These are phyloP conservation scores for Poeciliopsis infans DNA, from an alignment of 2,797 vertebrate species.

Conservation along the genomic window DNA sequence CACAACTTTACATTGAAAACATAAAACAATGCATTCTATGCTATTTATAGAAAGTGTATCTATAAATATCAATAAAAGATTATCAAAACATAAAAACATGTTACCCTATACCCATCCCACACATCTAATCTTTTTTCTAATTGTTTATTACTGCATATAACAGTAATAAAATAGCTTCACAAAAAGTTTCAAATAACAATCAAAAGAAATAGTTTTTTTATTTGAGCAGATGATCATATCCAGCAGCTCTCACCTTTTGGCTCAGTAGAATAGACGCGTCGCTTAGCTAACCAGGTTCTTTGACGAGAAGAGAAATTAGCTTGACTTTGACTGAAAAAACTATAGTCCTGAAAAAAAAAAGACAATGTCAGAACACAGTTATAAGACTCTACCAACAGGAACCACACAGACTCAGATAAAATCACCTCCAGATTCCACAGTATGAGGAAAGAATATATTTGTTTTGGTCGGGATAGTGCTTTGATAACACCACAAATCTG, in stretches of 20 bases:
- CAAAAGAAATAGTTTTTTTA: not conserved
- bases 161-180: not conserved
- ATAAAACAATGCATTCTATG: not conserved
- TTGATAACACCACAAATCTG: not conserved
- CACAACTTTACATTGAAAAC: not conserved
- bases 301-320: slow-evolving; percentile 39
- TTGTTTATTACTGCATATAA: not conserved
- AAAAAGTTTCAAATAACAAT: not conserved
- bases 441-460: not conserved
- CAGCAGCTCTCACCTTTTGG: slow-evolving; percentile 76
- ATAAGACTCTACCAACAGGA: not conserved
- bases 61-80: not conserved
- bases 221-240: not conserved
- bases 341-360: slow-evolving; percentile 50
- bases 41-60: not conserved
- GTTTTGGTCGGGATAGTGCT: not conserved
- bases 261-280: slow-evolving; percentile 68
- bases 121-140: not conserved
- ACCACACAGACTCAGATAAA: not conserved
- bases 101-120: not conserved
- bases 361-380: not conserved
- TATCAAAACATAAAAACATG: not conserved
- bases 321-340: slow-evolving; percentile 22
- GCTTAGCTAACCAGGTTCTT: slow-evolving; percentile 31
- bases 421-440: not conserved